Evolutionary conservation across 1,140 invertebrate genomes (phyloP).

Genomic region (Dinothrombium tinctorium): DNA sequence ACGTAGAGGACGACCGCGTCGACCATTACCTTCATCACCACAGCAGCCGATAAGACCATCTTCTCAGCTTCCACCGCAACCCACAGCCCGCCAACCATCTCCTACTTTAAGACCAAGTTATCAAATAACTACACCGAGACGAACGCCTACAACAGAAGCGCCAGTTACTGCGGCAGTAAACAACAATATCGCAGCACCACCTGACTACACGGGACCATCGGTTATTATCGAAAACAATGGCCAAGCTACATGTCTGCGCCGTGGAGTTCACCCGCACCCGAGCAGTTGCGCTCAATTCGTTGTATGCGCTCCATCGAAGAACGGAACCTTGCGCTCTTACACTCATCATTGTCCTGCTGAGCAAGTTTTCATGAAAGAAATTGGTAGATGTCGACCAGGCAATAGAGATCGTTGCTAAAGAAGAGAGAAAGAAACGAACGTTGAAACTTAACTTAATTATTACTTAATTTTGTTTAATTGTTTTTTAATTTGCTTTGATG

Average conservation of each 20-base stretch:
- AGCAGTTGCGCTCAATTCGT: conserved; percentile 17
- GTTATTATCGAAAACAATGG: conserved; percentile 9
- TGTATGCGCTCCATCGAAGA: conserved; percentile 16
- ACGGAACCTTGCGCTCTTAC: conserved; percentile 11
- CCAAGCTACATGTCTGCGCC: conserved; percentile 14
- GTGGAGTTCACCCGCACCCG: conserved; percentile 17
- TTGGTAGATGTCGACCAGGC: conserved; percentile 11
- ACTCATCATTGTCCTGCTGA: conserved; percentile 17
- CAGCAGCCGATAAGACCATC: too few species aligned
- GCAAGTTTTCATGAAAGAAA: conserved; percentile 13
- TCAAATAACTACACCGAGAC: not conserved
- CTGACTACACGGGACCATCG: not conserved
- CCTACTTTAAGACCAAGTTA: not conserved
- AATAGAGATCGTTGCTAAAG: conserved; percentile 10
- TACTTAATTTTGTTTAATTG: too few species aligned
- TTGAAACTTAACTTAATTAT: too few species aligned
- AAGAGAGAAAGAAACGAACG: too few species aligned
- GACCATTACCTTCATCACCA: too few species aligned
- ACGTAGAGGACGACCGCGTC: too few species aligned
- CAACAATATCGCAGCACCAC: not conserved
- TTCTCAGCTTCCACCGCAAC: too few species aligned
- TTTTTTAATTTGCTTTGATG: too few species aligned
- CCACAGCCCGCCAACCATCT: not conserved
- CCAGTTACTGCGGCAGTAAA: not conserved
- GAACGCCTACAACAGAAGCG: not conserved